Percentiles rank a stretch among this genome's conserved stretches.
Conservation (phyloP, 2,888 invertebrate genomes). For the Silvanus unidentatus region DNA sequence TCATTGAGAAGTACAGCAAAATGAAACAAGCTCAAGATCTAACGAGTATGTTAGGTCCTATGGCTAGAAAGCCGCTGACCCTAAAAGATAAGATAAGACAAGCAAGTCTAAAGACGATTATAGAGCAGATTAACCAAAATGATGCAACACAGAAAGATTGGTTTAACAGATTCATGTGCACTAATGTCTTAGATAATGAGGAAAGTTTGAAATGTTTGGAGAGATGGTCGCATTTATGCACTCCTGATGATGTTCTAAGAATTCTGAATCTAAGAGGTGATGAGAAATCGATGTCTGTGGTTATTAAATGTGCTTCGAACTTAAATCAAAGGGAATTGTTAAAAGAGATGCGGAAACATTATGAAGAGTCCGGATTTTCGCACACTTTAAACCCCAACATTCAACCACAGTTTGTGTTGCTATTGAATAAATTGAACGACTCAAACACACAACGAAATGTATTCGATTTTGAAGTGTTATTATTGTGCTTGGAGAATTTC, state of each 20-base stretch:
- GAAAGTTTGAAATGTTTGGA: constrained; percentile 32
- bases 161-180: constrained; percentile 37
- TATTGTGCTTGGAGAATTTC: constrained; percentile 38
- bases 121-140: constrained; percentile 31
- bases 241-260: constrained; percentile 28
- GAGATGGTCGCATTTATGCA: constrained; percentile 33
- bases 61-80: constrained; percentile 39
- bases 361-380: constrained; percentile 29
- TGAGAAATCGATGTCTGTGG: constrained; percentile 23
- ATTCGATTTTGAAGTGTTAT: constrained; percentile 27
- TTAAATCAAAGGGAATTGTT: constrained; percentile 27
- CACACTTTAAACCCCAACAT: constrained; percentile 24
- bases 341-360: constrained; percentile 28
- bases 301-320: constrained; percentile 34
- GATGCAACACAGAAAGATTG: constrained; percentile 36
- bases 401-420: constrained; percentile 22
- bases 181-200: constrained; percentile 30
- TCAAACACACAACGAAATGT: constrained; percentile 15
- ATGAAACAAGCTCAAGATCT: constrained; percentile 32
- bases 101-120: constrained; percentile 33
- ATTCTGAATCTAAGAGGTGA: constrained; percentile 28
- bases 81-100: constrained; percentile 33
- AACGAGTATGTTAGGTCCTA: constrained; percentile 30
- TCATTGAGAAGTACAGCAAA: constrained; percentile 35
- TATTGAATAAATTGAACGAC: constrained; percentile 33